Percentiles rank a stretch among this genome's conserved stretches.
phyloP scores from a whole-genome alignment of 2,113 vertebrate genomes.

The Lathamus discolor region DNA sequence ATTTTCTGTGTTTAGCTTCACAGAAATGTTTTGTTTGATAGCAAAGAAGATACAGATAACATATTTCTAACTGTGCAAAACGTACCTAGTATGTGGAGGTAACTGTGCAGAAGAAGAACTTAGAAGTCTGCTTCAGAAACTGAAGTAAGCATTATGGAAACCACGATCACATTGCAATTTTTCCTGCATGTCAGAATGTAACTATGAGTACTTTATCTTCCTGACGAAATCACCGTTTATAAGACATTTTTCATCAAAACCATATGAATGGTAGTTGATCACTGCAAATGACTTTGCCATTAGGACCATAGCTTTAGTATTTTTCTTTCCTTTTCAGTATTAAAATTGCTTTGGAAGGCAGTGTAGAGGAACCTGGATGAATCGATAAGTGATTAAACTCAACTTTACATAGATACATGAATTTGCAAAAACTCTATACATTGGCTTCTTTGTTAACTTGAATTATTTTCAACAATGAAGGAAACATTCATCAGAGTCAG shows the following conservation, averaged over 20 bases:
- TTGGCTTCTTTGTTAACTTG: slow-evolving; percentile 48
- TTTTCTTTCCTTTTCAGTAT: slow-evolving; percentile 48
- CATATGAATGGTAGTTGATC: slow-evolving; percentile 56
- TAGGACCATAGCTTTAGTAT: slow-evolving; percentile 46
- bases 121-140: slow-evolving; percentile 38
- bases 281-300: slow-evolving; percentile 64
- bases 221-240: slow-evolving; percentile 53
- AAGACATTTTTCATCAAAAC: slow-evolving; percentile 67
- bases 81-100: background rate
- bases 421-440: slow-evolving; percentile 7
- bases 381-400: slow-evolving; percentile 68
- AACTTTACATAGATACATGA: slow-evolving; percentile 51
- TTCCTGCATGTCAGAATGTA: slow-evolving; percentile 60
- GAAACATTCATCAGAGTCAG: slow-evolving; percentile 40
- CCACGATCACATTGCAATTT: slow-evolving; percentile 30
- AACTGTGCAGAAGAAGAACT: background rate
- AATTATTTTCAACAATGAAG: slow-evolving; percentile 57
- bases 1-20: background rate
- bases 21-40: background rate
- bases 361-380: slow-evolving; percentile 11
- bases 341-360: slow-evolving; percentile 49
- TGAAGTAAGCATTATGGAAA: slow-evolving; percentile 29
- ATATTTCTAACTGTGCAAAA: background rate
- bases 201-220: slow-evolving; percentile 59
- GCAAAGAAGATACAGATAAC: background rate